Percentiles rank a stretch among this genome's conserved stretches.
phyloP scores from a whole-genome alignment of 2,888 invertebrate genomes.

The Sphaerolaimus hirsutus region DNA sequence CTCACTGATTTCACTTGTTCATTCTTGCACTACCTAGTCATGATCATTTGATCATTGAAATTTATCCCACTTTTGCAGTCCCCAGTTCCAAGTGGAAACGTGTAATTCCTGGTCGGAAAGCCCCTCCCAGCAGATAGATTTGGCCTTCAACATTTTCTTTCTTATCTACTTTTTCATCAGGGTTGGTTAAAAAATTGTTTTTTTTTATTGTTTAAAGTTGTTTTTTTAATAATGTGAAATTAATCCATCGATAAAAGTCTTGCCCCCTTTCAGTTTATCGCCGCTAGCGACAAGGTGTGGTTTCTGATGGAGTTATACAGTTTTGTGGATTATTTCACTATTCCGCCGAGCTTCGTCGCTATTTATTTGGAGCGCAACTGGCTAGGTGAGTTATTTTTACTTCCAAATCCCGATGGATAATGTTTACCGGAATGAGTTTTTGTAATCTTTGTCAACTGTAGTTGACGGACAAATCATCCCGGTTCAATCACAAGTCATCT shows the following conservation, averaged over 20 bases:
- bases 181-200: conserved; percentile 55
- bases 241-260: background rate
- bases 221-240: background rate
- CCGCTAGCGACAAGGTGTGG: conserved; percentile 99
- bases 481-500: too few relatives aligned
- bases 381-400: conserved; percentile 61
- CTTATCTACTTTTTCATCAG: conserved; percentile 99
- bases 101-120: conserved; percentile 96
- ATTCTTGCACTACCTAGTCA: too few relatives aligned
- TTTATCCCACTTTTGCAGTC: conserved; percentile 30
- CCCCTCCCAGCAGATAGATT: conserved; percentile 99
- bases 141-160: conserved; percentile 99
- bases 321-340: conserved; percentile 99
- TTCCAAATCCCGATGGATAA: too few relatives aligned
- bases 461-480: too few relatives aligned
- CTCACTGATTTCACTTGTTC: too few relatives aligned
- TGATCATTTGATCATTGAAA: too few relatives aligned
- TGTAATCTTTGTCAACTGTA: too few relatives aligned
- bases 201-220: background rate
- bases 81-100: conserved; percentile 47
- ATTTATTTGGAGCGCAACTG: conserved; percentile 99
- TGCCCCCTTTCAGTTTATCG: conserved; percentile 63
- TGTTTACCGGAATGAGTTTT: too few relatives aligned
- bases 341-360: conserved; percentile 99
- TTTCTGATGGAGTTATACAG: conserved; percentile 99